Base-by-base conservation (phyloP, 37 sponge, comb jelly and placozoan species). In the Haliclona indistincta region DNA sequence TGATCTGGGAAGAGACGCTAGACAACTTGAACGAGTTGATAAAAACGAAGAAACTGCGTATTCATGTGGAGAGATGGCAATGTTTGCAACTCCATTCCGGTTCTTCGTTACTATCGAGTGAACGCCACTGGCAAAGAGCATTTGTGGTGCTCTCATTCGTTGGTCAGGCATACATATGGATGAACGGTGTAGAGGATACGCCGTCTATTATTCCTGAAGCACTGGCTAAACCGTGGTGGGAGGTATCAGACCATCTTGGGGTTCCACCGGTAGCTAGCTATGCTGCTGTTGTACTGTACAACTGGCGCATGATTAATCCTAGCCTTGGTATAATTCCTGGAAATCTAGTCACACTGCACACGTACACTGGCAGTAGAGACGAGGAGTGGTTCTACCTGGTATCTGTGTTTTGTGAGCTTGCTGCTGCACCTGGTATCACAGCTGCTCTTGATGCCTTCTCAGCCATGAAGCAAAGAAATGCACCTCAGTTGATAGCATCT, bases 341-440 rank as follows among this genome's bases (percentile, higher is more conserved):
- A 23, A 86, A 86, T 38, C 26, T 86, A 20, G 42, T 28, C 36
- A 39, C 43, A 2, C 37, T 38, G 11, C 22, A 54, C 0, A 51
- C 80, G 4, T 74, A 66, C 29, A 79, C 86, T 33, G 86, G 86
- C 13, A 62, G 52, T 42, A 28, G 30, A 23, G 86, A 86, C 56
- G 86, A 86, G 36, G 61, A 56, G 13, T 86, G 86, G 86, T 86
- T 86, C 44, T 86, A 47, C 2, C 30, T 73, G 3, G 63, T 54
- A 13, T 63, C 80, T 20, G 28, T 71, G 7, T 36, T 58, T n/a
- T 66, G 71, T 30, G 86, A 86, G 56, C 23, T 69, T 17, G 66
- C 51, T 20, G 86, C 86, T 43, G 80, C 74, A 13, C 39, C 32
- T 6, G 74, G 64, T 19, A 56, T 81, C 7, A 75, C 60, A 23